Conservation (phyloP, 2,797 vertebrate species). For the Galagoides demidoff region DNA sequence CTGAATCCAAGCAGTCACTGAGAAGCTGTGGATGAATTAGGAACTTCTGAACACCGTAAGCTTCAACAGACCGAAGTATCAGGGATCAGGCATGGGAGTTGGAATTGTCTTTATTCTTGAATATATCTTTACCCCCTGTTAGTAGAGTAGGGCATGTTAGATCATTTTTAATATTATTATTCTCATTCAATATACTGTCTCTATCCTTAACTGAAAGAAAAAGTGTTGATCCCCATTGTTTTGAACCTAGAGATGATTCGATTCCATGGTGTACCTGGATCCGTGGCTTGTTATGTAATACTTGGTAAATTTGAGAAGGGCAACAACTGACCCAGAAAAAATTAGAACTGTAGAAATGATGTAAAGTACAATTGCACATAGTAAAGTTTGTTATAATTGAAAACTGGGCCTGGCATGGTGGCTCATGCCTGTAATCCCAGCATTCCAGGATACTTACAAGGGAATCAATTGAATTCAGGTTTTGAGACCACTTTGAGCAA, state of each 20-base stretch:
- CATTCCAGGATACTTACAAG: no score
- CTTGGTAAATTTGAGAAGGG: neutral
- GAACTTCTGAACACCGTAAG: neutral
- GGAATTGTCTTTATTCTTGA: slow-evolving; percentile 15
- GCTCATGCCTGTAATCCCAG: no score
- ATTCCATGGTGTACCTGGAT: neutral
- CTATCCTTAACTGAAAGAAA: neutral
- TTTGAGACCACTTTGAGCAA: no score
- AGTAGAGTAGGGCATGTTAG: neutral
- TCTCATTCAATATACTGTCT: neutral
- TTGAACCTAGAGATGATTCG: neutral
- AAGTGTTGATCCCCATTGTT: neutral
- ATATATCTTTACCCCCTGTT: neutral
- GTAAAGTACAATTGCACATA: slow-evolving; percentile 33
- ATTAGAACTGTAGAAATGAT: neutral
- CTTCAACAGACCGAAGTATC: neutral
- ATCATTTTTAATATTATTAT: neutral
- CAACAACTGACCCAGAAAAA: neutral
- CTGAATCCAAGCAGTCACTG: neutral
- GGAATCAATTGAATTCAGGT: no score
- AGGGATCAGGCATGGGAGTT: neutral
- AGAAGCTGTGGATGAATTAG: neutral
- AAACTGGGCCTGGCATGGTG: neutral
- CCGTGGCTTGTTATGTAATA: neutral
- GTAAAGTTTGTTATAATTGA: slow-evolving; percentile 8